phyloP scores from a whole-genome alignment of 2,797 vertebrate species.

The Echeneis naucrates region DNA sequence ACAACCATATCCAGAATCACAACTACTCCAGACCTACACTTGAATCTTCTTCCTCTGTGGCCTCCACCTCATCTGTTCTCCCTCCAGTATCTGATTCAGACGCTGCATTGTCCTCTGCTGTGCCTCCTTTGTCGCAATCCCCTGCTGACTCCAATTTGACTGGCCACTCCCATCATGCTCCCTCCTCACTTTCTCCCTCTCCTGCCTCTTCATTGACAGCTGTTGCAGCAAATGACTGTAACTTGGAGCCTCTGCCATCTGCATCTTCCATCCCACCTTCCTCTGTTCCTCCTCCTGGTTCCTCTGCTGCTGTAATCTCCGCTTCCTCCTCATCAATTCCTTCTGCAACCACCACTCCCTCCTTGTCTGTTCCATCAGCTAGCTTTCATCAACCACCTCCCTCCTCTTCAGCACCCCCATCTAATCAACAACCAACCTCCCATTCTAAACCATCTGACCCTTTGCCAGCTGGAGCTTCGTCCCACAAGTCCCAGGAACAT shows the following conservation, averaged over 20 bases:
- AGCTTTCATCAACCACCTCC: background rate
- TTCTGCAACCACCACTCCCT: conserved; percentile 3
- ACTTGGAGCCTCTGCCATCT: conserved; percentile 9
- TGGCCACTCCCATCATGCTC: conserved; percentile 7
- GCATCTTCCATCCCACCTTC: conserved; percentile 4
- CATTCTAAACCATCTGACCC: conserved; percentile 1
- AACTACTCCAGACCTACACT: conserved; percentile 30
- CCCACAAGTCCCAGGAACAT: conserved; percentile 41
- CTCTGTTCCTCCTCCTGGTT: background rate
- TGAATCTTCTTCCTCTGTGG: conserved; percentile 19
- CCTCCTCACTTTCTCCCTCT: background rate
- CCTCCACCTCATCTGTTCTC: conserved; percentile 32
- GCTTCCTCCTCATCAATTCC: background rate
- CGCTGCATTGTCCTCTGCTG: background rate
- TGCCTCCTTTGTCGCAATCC: background rate
- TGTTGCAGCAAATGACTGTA: conserved; percentile 1
- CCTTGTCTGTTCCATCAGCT: background rate
- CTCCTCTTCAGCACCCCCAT: background rate
- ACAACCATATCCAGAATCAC: conserved; percentile 21
- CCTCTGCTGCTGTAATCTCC: background rate
- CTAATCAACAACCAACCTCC: background rate
- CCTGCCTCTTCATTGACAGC: conserved; percentile 20
- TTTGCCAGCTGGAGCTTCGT: conserved; percentile 41
- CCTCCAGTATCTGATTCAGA: conserved; percentile 12
- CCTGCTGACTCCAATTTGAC: background rate